Base-by-base conservation (phyloP, 2,113 vertebrate genomes). In the Anguilla japonica region DNA sequence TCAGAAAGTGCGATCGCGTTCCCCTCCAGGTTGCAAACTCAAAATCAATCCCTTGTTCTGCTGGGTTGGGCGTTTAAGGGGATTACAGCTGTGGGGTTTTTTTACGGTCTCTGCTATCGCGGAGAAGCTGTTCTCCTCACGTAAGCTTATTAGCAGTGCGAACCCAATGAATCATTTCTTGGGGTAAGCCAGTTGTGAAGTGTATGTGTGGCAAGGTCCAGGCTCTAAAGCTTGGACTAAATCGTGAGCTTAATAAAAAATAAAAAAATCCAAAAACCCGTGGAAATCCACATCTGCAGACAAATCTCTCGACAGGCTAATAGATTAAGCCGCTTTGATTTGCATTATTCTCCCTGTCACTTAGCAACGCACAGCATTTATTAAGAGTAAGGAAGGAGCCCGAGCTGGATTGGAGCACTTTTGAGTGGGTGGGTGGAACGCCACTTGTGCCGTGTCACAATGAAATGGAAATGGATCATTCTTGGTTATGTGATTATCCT, bases 51-150 rank as follows among this genome's bases (percentile, higher is more conserved):
- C 84, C 78, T 89, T 87, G 88, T 89, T 85, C 84, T 84, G 82
- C 63, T 85, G 53, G 50, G 78, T 85, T 79, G 86, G 63, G 82
- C 80, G 83, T 82, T 88, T 63, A 92, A 89, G 67, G 86, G 89
- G 90, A 94, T 95, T 95, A 94, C 92, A 87, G 88, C 88, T 91
- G 90, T 90, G 91, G 92, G 93, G 93, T 1, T 93, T 90, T 91
- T 90, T 89, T 91, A 94, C 34, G 34, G 0, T 34, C 34, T 34
- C 34, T 34, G 93, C 88, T 50, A 92, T 93, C 92, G 92, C 93
- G 93, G 89, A 90, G 91, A 92, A 43, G 78, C 85, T 81, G 79
- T 34, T 79, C 75, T 81, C 84, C 43, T 75, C 75, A 75, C 57
- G 88, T 91, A 93, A 91, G 92, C 90, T 93, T 71, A 93, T 93